Evolutionary conservation across 2,797 vertebrate genomes (phyloP).

Genomic region (Antrozous pallidus): DNA sequence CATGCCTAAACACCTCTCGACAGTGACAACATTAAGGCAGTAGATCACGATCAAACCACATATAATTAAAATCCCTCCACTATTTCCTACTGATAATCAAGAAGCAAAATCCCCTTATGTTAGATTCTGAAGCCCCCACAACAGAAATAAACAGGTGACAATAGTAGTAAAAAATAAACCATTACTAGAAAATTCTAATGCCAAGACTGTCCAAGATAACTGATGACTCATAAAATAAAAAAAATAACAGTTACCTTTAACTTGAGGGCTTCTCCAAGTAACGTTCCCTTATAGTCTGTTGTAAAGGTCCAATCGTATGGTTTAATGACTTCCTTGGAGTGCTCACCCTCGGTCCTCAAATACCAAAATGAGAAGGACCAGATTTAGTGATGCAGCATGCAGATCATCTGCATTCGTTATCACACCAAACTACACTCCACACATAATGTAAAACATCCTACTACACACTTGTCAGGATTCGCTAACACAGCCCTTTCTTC

Average conservation of each 20-base stretch:
- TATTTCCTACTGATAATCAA: slow-evolving; percentile 11
- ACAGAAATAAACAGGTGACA: slow-evolving; percentile 8
- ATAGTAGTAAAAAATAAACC: background rate
- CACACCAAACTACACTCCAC: background rate
- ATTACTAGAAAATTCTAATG: background rate
- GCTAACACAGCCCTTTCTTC: background rate
- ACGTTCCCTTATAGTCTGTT: slow-evolving; percentile 95
- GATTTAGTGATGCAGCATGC: background rate
- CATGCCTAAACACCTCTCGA: background rate
- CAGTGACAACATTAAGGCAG: background rate
- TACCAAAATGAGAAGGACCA: slow-evolving; percentile 46
- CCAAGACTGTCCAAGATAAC: background rate
- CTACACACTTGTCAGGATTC: background rate
- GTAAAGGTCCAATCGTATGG: slow-evolving; percentile 98
- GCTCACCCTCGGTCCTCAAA: slow-evolving; percentile 91
- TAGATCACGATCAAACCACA: background rate
- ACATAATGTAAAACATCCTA: background rate
- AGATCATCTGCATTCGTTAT: background rate
- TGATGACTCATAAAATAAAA: slow-evolving; percentile 10
- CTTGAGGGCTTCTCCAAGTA: slow-evolving; percentile 88
- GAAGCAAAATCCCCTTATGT: background rate
- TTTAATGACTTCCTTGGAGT: slow-evolving; percentile 92
- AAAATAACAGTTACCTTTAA: slow-evolving; percentile 85
- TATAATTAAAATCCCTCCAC: background rate
- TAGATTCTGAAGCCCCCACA: background rate